Evolutionary conservation across 2,797 vertebrate species (phyloP).

Genomic region (Caiman crocodilus): DNA sequence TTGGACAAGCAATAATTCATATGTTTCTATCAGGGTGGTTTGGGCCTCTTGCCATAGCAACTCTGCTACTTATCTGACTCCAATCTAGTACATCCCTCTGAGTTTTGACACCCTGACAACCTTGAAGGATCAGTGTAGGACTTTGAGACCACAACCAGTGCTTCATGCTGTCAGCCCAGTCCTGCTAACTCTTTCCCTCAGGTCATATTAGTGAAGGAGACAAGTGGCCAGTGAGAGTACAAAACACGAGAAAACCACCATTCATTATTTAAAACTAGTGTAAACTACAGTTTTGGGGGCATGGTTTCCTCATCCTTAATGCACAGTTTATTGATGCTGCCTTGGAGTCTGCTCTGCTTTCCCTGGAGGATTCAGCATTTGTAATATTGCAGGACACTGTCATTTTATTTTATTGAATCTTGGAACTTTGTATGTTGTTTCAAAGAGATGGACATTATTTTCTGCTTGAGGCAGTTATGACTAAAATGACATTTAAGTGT

Average conservation of each 20-base stretch:
- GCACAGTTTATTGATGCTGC: neutral
- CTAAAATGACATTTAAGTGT: neutral
- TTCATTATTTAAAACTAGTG: neutral
- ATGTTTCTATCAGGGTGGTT: neutral
- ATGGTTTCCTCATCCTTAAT: neutral
- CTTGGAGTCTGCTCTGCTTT: neutral
- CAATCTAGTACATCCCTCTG: neutral
- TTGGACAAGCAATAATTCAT: neutral
- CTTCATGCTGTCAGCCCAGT: neutral
- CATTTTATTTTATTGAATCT: neutral
- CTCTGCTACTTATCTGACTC: neutral
- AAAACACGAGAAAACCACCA: neutral
- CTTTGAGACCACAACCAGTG: neutral
- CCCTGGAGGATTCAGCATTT: neutral
- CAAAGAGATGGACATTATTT: neutral
- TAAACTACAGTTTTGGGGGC: neutral
- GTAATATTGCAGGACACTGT: neutral
- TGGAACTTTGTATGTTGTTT: neutral
- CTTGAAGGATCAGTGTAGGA: neutral
- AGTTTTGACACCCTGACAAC: neutral
- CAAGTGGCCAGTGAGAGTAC: neutral
- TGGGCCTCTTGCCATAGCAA: neutral
- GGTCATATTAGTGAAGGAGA: neutral
- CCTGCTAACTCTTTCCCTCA: neutral
- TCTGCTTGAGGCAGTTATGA: neutral